Evolutionary conservation across 2,113 vertebrate species (phyloP).

Genomic region (Platysternon megacephalum): DNA sequence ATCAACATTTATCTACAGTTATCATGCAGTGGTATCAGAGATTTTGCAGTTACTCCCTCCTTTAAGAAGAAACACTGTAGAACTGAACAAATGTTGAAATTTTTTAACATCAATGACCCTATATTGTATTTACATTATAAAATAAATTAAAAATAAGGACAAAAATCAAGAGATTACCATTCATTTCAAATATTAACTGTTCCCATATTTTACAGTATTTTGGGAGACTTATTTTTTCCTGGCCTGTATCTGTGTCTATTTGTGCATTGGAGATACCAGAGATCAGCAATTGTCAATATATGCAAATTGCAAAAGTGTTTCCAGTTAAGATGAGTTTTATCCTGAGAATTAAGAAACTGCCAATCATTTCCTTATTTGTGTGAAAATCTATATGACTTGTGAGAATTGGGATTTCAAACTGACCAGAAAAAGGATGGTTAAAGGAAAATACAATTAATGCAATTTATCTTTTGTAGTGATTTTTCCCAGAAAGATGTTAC

Average conservation of each 20-base stretch:
- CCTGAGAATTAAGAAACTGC: not conserved
- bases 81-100: rapidly evolving
- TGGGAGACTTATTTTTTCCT: not conserved
- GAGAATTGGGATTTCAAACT: not conserved
- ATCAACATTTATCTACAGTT: not conserved
- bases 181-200: not conserved
- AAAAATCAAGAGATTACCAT: not conserved
- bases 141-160: not conserved
- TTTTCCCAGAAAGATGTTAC: not conserved
- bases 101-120: not conserved
- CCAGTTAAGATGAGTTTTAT: not conserved
- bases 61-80: not conserved
- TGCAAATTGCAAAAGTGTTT: not conserved
- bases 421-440: not conserved
- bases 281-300: not conserved
- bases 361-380: not conserved
- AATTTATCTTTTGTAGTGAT: not conserved
- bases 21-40: not conserved
- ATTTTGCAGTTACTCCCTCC: not conserved
- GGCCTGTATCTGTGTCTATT: not conserved
- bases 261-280: not conserved
- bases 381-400: not conserved
- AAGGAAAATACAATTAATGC: not conserved
- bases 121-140: not conserved
- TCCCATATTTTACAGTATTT: not conserved